phyloP scores from a whole-genome alignment of 2,888 invertebrate genomes.

The Saturnia pavonia region DNA sequence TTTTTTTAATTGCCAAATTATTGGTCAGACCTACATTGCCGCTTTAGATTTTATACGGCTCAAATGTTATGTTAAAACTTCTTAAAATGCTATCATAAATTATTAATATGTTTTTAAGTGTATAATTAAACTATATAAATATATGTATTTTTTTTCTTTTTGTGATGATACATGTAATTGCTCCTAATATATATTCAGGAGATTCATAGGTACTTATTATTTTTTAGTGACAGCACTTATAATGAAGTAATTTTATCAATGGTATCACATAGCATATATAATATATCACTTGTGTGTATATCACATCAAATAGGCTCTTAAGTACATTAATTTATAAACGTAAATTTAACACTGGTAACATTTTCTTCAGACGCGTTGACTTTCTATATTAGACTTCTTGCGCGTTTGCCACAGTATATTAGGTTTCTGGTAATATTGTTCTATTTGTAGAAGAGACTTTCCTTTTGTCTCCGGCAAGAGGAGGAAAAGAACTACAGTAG shows the following conservation, averaged over 20 bases:
- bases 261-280: conserved; percentile 21
- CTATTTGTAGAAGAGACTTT: conserved; percentile 86
- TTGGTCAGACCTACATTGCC: too few relatives aligned
- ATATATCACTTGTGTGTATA: conserved; percentile 23
- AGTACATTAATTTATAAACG: conserved; percentile 31
- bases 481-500: conserved; percentile 85
- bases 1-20: too few relatives aligned
- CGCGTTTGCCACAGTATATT: conserved; percentile 84
- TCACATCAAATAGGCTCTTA: conserved; percentile 30
- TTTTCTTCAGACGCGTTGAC: conserved; percentile 53
- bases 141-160: not conserved
- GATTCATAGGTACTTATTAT: not conserved
- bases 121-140: not conserved
- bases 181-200: not conserved
- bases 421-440: conserved; percentile 88
- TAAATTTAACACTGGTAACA: conserved; percentile 22
- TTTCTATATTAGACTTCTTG: conserved; percentile 54
- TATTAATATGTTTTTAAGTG: not conserved
- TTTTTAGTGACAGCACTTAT: not conserved
- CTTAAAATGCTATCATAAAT: not conserved
- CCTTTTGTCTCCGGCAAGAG: conserved; percentile 89
- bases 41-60: too few relatives aligned
- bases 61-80: not conserved
- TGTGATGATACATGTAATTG: not conserved
- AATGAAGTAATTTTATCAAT: conserved; percentile 8